Percentiles rank a stretch among this genome's conserved stretches.
Conservation (phyloP, 1,140 invertebrate species). For the Elymnias hypermnestra region DNA sequence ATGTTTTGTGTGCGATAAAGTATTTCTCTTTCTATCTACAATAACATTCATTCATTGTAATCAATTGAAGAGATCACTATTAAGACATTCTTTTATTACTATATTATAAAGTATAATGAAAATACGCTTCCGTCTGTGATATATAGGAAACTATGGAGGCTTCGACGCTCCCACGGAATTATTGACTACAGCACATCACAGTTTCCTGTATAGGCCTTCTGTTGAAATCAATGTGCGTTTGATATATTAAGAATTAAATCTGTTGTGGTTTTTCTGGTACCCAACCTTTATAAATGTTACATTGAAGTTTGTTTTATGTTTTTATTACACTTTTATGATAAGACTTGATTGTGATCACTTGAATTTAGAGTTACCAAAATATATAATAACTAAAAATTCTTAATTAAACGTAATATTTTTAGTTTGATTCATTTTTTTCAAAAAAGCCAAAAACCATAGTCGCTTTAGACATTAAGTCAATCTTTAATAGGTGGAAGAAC, state of each 20-base stretch:
- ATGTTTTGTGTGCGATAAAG: neutral
- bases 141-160: neutral
- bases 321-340: too few species aligned
- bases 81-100: neutral
- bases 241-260: neutral
- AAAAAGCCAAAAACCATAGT: too few species aligned
- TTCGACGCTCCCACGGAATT: neutral
- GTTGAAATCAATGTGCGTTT: neutral
- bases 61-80: neutral
- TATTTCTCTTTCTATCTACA: neutral
- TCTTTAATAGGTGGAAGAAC: too few species aligned
- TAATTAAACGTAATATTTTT: too few species aligned
- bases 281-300: too few species aligned
- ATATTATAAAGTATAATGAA: conserved; percentile 4
- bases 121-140: neutral
- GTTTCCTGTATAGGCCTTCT: conserved; percentile 2
- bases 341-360: too few species aligned
- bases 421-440: too few species aligned
- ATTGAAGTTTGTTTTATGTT: too few species aligned
- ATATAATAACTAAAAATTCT: too few species aligned
- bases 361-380: too few species aligned
- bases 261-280: neutral
- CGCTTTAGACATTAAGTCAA: too few species aligned
- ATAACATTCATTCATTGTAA: neutral
- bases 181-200: neutral